Percentiles rank a stretch among this genome's conserved stretches.
Evolutionary conservation across 1,140 invertebrate species (phyloP).

Genomic region (Psix sp.): DNA sequence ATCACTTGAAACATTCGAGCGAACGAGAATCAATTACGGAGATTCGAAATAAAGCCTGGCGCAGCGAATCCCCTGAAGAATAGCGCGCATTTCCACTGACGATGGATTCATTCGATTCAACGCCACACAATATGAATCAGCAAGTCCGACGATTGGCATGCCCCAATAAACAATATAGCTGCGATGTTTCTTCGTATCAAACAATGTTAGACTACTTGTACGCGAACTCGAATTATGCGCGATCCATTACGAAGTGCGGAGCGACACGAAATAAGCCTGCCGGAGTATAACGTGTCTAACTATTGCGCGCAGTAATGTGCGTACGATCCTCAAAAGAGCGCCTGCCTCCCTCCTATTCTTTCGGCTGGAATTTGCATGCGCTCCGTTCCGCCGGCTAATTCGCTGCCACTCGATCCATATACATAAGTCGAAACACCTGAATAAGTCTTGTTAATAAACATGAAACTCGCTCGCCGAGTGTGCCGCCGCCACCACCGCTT

Average conservation of each 20-base stretch:
- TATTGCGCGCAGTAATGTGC: background rate
- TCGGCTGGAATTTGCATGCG: conserved; percentile 19
- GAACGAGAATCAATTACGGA: background rate
- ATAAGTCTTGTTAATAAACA: conserved; percentile 41
- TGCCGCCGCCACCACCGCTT: conserved; percentile 11
- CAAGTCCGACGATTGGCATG: background rate
- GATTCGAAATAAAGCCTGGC: conserved; percentile 5
- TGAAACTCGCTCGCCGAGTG: conserved; percentile 15
- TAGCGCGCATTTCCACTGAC: background rate
- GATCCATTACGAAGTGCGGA: conserved; percentile 9
- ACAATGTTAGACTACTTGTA: conserved; percentile 19
- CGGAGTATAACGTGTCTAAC: conserved; percentile 22
- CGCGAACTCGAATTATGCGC: conserved; percentile 5
- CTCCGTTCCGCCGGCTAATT: conserved; percentile 15
- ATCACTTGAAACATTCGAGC: conserved; percentile 1
- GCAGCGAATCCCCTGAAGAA: conserved; percentile 1
- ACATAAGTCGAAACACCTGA: conserved; percentile 28
- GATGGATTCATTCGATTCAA: conserved; percentile 10
- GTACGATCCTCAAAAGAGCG: conserved; percentile 1
- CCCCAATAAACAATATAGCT: conserved; percentile 4
- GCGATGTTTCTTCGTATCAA: conserved; percentile 16
- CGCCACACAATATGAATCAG: conserved; percentile 6
- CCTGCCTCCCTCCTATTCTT: conserved; percentile 5
- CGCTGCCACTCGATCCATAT: conserved; percentile 13
- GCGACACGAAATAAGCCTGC: conserved; percentile 9